phyloP scores from a whole-genome alignment of 2,888 invertebrate genomes.

The Papilio demoleus region DNA sequence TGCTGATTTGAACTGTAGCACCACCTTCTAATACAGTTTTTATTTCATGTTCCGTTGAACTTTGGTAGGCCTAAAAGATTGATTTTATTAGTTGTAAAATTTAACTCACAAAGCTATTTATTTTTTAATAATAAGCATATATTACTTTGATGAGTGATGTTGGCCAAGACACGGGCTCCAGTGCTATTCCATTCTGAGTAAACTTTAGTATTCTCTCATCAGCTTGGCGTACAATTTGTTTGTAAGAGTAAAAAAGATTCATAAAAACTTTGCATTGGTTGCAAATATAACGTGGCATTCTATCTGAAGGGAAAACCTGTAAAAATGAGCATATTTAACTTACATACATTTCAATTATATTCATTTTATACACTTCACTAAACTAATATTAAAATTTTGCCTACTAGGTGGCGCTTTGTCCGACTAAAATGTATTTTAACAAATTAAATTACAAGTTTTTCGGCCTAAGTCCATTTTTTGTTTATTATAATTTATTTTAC shows the following conservation, averaged over 20 bases:
- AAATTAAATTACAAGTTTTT: not conserved
- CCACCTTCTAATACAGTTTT: constrained; percentile 69
- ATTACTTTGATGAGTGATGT: constrained; percentile 68
- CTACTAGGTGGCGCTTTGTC: constrained; percentile 49
- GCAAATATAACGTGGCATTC: constrained; percentile 90
- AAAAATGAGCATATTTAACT: constrained; percentile 41
- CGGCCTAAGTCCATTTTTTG: not conserved
- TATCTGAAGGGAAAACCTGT: constrained; percentile 86
- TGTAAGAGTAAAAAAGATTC: constrained; percentile 88
- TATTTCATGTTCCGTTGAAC: constrained; percentile 51
- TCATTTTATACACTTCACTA: not conserved
- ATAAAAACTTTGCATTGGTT: constrained; percentile 86
- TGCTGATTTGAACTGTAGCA: constrained; percentile 69
- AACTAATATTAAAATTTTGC: not conserved
- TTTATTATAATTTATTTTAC: not conserved
- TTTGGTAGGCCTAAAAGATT: constrained; percentile 47
- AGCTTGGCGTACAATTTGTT: constrained; percentile 89
- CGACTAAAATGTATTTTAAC: not conserved
- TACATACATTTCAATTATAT: not conserved
- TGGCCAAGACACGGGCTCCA: constrained; percentile 80
- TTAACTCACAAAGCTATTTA: not conserved
- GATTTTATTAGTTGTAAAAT: not conserved
- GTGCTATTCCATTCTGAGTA: constrained; percentile 85
- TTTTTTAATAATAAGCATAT: constrained; percentile 12
- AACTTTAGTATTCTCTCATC: constrained; percentile 88